Evolutionary conservation across 2,797 vertebrate species (phyloP).

Genomic region (Paratrypauchen microcephalus): DNA sequence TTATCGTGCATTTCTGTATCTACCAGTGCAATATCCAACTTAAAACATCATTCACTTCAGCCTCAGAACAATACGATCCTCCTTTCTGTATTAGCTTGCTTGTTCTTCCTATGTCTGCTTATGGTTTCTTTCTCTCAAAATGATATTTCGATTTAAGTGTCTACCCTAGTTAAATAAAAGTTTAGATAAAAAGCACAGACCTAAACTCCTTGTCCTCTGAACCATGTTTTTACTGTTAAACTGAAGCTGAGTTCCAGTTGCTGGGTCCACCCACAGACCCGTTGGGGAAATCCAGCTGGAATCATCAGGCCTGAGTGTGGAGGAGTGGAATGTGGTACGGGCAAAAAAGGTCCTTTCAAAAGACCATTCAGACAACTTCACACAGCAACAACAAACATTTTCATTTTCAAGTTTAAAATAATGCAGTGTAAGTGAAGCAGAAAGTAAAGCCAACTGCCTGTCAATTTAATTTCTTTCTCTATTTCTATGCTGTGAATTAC

Average conservation of each 20-base stretch:
- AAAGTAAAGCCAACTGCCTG: too few species aligned
- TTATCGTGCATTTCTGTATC: too few species aligned
- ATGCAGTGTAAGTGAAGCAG: background rate
- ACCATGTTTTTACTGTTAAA: slow-evolving; percentile 38
- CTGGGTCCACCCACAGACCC: slow-evolving; percentile 69
- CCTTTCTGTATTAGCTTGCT: background rate
- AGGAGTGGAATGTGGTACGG: slow-evolving; percentile 69
- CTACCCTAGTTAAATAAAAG: background rate
- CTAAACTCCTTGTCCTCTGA: background rate
- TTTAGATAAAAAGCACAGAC: background rate
- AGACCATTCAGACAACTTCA: slow-evolving; percentile 63
- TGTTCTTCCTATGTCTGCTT: background rate
- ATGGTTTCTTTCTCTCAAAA: background rate
- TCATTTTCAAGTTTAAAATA: slow-evolving; percentile 51
- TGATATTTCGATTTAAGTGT: background rate
- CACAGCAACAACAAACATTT: slow-evolving; percentile 39
- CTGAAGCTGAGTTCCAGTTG: slow-evolving; percentile 57
- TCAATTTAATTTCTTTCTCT: too few species aligned
- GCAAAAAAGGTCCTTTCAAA: slow-evolving; percentile 75
- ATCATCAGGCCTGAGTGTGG: slow-evolving; percentile 59
- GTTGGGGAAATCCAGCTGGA: slow-evolving; percentile 71
- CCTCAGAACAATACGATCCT: too few species aligned
- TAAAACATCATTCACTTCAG: too few species aligned
- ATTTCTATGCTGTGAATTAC: too few species aligned
- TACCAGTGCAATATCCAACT: too few species aligned